These are phyloP conservation scores for Neomonachus schauinslandi DNA, from an alignment of 2,113 vertebrate genomes.

Conservation along the genomic window DNA sequence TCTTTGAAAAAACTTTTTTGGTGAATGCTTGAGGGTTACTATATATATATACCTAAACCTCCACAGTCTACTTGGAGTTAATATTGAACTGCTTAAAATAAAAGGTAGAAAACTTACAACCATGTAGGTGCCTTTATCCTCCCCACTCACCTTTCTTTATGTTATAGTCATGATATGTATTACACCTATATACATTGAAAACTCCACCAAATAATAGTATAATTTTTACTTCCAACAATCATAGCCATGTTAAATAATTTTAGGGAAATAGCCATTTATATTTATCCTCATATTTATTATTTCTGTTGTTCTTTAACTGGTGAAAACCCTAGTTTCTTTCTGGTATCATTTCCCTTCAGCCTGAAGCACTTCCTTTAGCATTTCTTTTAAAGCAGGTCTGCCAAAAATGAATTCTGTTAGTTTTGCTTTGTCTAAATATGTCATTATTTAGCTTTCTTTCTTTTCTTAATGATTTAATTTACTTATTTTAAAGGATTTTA, in stretches of 20 bases:
- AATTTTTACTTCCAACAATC: not conserved
- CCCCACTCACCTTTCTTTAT: not conserved
- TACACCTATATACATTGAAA: not conserved
- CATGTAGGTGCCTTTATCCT: not conserved
- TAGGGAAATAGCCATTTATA: not conserved
- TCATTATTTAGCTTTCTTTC: not conserved
- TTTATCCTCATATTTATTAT: not conserved
- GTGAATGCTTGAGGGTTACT: not conserved
- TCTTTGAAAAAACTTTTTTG: not conserved
- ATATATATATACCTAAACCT: not conserved
- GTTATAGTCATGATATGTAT: not conserved
- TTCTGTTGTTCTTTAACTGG: not conserved
- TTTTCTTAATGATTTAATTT: not conserved
- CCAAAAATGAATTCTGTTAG: not conserved
- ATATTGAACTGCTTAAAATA: slow-evolving; percentile 7
- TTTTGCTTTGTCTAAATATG: not conserved
- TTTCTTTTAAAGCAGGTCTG: not conserved
- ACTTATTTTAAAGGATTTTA: not conserved
- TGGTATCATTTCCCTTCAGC: not conserved
- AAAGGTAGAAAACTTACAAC: not conserved
- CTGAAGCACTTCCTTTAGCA: not conserved
- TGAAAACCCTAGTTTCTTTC: not conserved
- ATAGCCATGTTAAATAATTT: not conserved
- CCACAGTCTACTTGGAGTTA: not conserved
- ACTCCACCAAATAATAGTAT: not conserved